A percentile compares a stretch with the other conserved stretches of the same genome.
These are phyloP conservation scores for Nasua narica DNA, from an alignment of 2,797 vertebrate genomes.

Conservation along the genomic window DNA sequence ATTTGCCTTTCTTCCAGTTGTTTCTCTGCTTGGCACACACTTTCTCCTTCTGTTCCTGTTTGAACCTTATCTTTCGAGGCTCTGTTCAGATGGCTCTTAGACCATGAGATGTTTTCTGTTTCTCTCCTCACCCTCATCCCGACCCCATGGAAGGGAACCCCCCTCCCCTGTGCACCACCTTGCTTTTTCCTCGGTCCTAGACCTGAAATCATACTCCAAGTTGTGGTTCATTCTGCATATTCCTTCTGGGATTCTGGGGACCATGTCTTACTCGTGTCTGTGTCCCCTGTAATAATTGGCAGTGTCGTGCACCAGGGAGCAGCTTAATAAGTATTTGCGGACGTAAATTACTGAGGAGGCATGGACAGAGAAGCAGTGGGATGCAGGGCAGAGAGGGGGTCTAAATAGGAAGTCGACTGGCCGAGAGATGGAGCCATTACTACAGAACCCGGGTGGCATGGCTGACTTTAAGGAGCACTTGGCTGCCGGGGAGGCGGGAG, in stretches of 20 bases:
- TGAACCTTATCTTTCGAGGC: slow-evolving; percentile 25
- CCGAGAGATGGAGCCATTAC: background rate
- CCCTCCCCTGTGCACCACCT: background rate
- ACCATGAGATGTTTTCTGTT: background rate
- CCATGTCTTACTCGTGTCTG: background rate
- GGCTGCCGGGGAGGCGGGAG: background rate
- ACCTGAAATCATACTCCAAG: background rate
- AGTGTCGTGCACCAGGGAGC: background rate
- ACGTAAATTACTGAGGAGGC: background rate
- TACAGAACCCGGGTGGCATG: background rate
- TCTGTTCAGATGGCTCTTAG: background rate
- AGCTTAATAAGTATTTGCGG: background rate
- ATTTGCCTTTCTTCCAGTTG: background rate
- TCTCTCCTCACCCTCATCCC: background rate
- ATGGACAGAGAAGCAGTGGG: background rate
- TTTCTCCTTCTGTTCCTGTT: background rate
- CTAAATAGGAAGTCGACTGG: background rate
- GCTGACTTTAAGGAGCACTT: background rate
- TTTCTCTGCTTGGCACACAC: background rate
- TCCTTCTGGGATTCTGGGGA: slow-evolving; percentile 1
- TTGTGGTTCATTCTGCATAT: background rate
- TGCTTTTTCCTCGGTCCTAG: background rate
- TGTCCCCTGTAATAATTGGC: background rate
- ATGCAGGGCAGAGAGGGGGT: background rate
- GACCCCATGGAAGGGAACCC: background rate